phyloP scores from a whole-genome alignment of 1,140 invertebrate species.

The Drosophila serrata region DNA sequence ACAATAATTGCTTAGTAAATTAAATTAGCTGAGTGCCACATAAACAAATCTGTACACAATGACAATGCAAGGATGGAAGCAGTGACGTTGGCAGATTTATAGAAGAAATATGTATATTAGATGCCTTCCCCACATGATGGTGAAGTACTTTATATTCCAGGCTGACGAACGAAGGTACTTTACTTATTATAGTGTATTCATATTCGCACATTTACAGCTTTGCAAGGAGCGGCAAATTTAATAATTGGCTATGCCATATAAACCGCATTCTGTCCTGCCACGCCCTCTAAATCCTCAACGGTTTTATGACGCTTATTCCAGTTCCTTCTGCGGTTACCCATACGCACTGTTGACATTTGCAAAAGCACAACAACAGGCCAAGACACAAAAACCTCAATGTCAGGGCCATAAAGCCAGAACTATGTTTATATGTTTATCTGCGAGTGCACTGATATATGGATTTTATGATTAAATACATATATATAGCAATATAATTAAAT shows the following conservation, averaged over 20 bases:
- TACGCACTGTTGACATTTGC: conserved; percentile 70
- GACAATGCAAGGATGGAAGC: not conserved
- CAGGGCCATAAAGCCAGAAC: conserved; percentile 58
- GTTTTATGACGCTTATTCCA: conserved; percentile 34
- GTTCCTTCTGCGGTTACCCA: conserved; percentile 43
- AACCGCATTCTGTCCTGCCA: not conserved
- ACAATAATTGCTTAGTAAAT: not conserved
- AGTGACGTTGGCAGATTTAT: conserved; percentile 15
- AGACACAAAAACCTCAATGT: conserved; percentile 57
- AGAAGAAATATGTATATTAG: conserved; percentile 6
- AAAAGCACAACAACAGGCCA: conserved; percentile 6
- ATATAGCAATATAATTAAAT: conserved; percentile 63
- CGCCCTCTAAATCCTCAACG: not conserved
- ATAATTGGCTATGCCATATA: conserved; percentile 56
- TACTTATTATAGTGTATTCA: conserved; percentile 23
- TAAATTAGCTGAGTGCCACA: not conserved
- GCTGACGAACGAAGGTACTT: conserved; percentile 11
- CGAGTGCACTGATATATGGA: conserved; percentile 31
- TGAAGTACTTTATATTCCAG: not conserved
- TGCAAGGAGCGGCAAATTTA: conserved; percentile 44
- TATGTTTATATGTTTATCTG: conserved; percentile 27
- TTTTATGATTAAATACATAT: conserved; percentile 47
- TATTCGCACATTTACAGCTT: conserved; percentile 25
- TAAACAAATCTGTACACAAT: conserved; percentile 5
- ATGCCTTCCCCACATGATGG: no score